Conservation (phyloP, 2,113 vertebrate species). For the Pseudorhombus dupliciocellatus region DNA sequence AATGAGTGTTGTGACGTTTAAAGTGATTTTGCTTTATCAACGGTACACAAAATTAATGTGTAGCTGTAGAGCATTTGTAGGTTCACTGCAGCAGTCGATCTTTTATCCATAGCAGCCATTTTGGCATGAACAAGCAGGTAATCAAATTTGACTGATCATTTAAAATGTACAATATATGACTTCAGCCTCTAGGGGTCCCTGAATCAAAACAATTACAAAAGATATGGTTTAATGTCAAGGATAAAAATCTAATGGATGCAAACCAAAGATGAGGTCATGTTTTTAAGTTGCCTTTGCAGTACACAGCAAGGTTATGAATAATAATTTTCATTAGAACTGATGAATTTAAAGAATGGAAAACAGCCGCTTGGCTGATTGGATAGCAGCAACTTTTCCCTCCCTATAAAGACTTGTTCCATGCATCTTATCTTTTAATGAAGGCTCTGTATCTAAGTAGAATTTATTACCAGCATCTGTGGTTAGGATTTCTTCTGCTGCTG, state of each 20-base stretch:
- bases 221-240: not conserved
- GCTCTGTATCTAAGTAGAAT: not conserved
- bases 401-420: too few species aligned
- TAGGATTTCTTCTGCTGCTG: not conserved
- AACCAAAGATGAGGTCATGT: too few species aligned
- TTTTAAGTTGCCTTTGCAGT: too few species aligned
- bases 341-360: too few species aligned
- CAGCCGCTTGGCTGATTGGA: too few species aligned
- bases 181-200: not conserved
- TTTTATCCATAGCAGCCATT: not conserved
- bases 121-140: not conserved
- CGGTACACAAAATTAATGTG: constrained; percentile 29
- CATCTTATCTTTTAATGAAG: not conserved
- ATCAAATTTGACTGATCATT: not conserved
- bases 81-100: not conserved
- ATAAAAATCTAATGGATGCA: not conserved
- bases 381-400: too few species aligned
- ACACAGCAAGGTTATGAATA: too few species aligned
- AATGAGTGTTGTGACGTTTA: constrained; percentile 5
- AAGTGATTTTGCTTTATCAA: constrained; percentile 21
- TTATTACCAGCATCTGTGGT: not conserved
- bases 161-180: not conserved
- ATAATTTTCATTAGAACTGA: too few species aligned
- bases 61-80: not conserved
- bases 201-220: not conserved